Evolutionary conservation across 2,888 invertebrate genomes (phyloP).

Genomic region (Pristionchus arcanus): DNA sequence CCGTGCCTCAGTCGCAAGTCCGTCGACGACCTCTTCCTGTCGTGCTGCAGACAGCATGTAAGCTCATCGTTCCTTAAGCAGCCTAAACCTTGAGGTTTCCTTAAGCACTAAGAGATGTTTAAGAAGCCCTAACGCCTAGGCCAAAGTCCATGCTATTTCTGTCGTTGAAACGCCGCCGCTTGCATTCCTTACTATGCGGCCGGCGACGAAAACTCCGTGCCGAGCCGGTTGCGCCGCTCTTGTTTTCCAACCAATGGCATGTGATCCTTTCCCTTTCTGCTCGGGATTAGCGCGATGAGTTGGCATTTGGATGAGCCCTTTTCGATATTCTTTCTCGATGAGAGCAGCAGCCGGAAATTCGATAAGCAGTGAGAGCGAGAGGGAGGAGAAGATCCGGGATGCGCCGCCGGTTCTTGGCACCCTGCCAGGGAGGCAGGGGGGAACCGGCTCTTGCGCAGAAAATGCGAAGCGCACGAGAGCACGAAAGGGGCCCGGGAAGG

Average conservation of each 20-base stretch:
- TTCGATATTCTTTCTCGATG: constrained; percentile 16
- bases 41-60: constrained; percentile 75
- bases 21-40: constrained; percentile 76
- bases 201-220: not conserved
- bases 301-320: not conserved
- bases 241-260: constrained; percentile 25
- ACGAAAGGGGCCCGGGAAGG: not conserved
- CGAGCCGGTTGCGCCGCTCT: not conserved
- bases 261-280: constrained; percentile 11
- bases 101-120: no score
- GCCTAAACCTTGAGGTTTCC: no score
- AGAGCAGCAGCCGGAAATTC: not conserved
- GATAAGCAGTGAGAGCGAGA: constrained; percentile 43
- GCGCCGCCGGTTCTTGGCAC: constrained; percentile 31
- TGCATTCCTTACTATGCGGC: not conserved
- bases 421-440: not conserved
- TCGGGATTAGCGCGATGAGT: constrained; percentile 8
- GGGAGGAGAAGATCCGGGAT: constrained; percentile 2
- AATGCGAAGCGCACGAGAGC: not conserved
- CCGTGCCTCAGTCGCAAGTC: constrained; percentile 74
- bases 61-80: constrained; percentile 30
- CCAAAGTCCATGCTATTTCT: not conserved
- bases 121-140: not conserved
- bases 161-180: not conserved
- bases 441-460: constrained; percentile 31